A percentile compares a stretch with the other conserved stretches of the same genome.
Evolutionary conservation across 1,140 invertebrate genomes (phyloP).

Genomic region (Drosophila nigrodunni): DNA sequence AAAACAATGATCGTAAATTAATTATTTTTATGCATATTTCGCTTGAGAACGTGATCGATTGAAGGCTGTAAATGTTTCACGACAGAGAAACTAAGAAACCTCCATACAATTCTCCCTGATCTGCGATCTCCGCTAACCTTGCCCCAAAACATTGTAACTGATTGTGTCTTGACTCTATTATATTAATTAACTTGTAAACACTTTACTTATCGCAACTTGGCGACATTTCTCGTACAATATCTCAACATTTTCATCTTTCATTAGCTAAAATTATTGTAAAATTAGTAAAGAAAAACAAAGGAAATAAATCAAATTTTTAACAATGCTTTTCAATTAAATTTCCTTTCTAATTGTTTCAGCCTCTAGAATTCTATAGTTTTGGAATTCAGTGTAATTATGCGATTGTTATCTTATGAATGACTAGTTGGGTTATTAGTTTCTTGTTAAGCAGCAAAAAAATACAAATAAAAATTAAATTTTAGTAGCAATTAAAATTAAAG

Average conservation of each 20-base stretch:
- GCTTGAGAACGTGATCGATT: slow-evolving; percentile 9
- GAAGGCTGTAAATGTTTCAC: slow-evolving; percentile 1
- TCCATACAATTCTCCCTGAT: not conserved
- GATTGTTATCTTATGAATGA: slow-evolving; percentile 9
- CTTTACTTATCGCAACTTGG: slow-evolving; percentile 42
- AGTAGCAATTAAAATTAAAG: slow-evolving; percentile 10
- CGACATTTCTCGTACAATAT: slow-evolving; percentile 7
- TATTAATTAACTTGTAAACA: slow-evolving; percentile 71
- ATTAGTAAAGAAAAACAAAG: not conserved
- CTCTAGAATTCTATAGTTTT: slow-evolving; percentile 15
- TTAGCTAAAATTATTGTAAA: slow-evolving; percentile 8
- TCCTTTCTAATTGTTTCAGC: slow-evolving; percentile 13
- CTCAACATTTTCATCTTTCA: not conserved
- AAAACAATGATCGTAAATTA: slow-evolving; percentile 6
- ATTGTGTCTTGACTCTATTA: slow-evolving; percentile 47
- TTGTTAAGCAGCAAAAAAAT: slow-evolving; percentile 10
- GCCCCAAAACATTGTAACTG: not conserved
- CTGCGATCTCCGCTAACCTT: not conserved
- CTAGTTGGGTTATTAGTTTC: slow-evolving; percentile 15
- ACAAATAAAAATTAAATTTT: slow-evolving; percentile 5
- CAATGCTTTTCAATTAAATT: not conserved
- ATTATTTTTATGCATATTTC: not conserved
- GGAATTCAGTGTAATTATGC: slow-evolving; percentile 11
- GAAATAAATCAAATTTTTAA: slow-evolving; percentile 1
- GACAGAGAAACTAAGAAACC: not conserved